Percentiles rank a stretch among this genome's conserved stretches.
phyloP scores from a whole-genome alignment of 2,888 invertebrate genomes.

The Caenorhabditis doughertyi region DNA sequence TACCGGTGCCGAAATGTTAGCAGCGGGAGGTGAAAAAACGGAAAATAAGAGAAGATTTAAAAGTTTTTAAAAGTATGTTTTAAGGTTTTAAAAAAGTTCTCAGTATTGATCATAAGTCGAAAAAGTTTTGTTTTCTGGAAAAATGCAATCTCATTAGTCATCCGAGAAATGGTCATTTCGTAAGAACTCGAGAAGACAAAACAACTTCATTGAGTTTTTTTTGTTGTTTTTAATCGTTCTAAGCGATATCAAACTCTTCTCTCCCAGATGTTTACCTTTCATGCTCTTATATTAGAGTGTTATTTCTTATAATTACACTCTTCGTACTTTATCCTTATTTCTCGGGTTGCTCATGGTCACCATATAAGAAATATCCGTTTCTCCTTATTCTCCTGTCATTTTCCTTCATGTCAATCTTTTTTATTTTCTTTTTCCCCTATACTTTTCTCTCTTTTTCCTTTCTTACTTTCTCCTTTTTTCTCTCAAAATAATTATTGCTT shows the following conservation, averaged over 20 bases:
- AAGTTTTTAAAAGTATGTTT: background rate
- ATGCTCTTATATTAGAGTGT: background rate
- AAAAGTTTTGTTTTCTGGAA: background rate
- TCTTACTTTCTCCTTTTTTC: no score
- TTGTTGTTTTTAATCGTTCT: background rate
- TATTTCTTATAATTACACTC: background rate
- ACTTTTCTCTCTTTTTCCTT: background rate
- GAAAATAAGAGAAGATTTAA: background rate
- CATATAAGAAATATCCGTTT: background rate
- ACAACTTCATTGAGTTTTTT: background rate
- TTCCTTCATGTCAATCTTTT: conserved; percentile 32
- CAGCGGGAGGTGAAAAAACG: background rate
- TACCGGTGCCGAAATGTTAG: conserved; percentile 27
- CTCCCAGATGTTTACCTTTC: background rate
- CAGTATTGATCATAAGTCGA: background rate
- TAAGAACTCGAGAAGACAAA: background rate
- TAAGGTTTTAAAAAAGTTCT: background rate
- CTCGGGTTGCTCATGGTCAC: background rate
- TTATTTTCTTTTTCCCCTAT: conserved; percentile 1
- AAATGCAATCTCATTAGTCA: conserved; percentile 9
- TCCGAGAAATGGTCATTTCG: conserved; percentile 4
- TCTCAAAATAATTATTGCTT: background rate
- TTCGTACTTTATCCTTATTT: background rate
- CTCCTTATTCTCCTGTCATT: conserved; percentile 20
- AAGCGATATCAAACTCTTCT: background rate